These are phyloP conservation scores for Cynocephalus volans DNA, from an alignment of 2,113 vertebrate genomes.

Conservation along the genomic window DNA sequence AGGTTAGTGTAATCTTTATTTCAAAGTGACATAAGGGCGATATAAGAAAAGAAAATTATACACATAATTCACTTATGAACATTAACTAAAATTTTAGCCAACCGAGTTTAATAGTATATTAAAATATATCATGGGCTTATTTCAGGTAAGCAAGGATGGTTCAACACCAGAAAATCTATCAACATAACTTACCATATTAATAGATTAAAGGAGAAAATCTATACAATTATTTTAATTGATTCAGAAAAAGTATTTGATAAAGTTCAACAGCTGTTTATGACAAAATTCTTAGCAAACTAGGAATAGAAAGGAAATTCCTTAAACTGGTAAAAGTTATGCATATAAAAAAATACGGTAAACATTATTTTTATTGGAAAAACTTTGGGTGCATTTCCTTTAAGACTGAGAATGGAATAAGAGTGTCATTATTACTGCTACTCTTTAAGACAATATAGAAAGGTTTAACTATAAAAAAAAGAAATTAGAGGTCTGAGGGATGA, in stretches of 20 bases:
- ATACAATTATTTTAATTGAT: neutral
- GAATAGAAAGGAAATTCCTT: neutral
- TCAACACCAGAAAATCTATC: neutral
- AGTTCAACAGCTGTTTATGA: neutral
- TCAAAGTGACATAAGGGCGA: neutral
- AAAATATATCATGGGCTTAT: neutral
- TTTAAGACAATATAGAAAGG: neutral
- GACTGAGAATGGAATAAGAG: neutral
- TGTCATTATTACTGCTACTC: neutral
- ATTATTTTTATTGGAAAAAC: neutral
- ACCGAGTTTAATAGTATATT: neutral
- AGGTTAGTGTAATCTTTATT: neutral
- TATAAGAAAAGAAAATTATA: neutral
- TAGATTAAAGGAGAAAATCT: neutral
- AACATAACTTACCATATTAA: neutral
- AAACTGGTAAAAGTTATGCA: neutral
- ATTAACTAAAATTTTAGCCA: neutral
- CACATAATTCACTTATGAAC: neutral
- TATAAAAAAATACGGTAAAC: neutral
- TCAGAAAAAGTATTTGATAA: neutral
- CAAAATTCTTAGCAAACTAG: slow-evolving; percentile 9
- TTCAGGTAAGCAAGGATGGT: neutral
- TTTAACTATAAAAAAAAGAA: neutral
- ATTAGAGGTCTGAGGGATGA: neutral
- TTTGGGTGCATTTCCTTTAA: neutral